Base-by-base conservation (phyloP, 2,797 vertebrate genomes). In the Lindbergichthys nudifrons region DNA sequence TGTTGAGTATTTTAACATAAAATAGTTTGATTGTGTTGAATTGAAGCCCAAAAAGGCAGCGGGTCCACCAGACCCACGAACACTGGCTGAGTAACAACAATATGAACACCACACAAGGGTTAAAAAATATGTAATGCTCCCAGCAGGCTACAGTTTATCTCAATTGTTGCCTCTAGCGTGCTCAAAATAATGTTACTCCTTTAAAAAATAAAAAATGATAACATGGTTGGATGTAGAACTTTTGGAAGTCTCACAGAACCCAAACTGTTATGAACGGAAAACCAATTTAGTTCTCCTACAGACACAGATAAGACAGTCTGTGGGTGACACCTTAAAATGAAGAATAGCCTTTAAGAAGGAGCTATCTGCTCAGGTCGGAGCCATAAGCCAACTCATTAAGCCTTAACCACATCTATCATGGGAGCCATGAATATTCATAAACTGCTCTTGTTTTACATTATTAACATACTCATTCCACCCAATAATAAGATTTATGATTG, bases 341-440 rank as follows among this genome's bases (percentile, higher is more conserved):
- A 53, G 18, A 77, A 81, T 15, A 3, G 68, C 73, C 77, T 66
- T 63, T 65, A 19, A 51, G 81, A 77, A 81, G 46, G 61, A 87
- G 79, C 66, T 5, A 58, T 69, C 75, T 43, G 77, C 78, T 56
- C 39, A 2, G 48, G 60, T 82, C 48, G 16, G 67, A 15, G 85
- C 73, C 32, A 50, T 19, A 39, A 69, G 75, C 30, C 87, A 39
- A 70, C 81, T 83, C 75, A 77, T 87, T 84, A 88, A 79, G 73
- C 77, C 76, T 48, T 7, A 51, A 53, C 53, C 61, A 70, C 71
- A 85, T 87, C 81, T 71, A 89, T 92, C 87, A 82, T 18, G 42
- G 65, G 54, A 18, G 2, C 36, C 12, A 81, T 91, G 86, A 90
- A 92, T 90, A 92, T 92, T 92, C 89, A 90, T 88, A 48, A 62